A percentile compares a stretch with the other conserved stretches of the same genome.
Conservation (phyloP, 92 coral and sea anemone species). For the Bergia puertoricense region DNA sequence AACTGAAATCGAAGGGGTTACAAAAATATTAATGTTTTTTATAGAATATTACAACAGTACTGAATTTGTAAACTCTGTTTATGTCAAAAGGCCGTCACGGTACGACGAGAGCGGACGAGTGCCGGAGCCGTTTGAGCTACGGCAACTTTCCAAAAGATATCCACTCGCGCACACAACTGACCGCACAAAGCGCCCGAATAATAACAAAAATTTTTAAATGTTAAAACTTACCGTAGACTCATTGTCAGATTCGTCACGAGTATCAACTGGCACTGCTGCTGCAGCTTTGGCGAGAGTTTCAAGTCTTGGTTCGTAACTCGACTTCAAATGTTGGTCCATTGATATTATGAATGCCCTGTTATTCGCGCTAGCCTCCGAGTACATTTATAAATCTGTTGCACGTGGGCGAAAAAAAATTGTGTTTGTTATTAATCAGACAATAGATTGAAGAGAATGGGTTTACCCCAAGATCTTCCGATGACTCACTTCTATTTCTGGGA, state of each 20-base stretch:
- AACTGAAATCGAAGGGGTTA: not conserved
- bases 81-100: conserved; percentile 17
- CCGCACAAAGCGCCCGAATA: conserved; percentile 1
- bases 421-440: conserved; percentile 18
- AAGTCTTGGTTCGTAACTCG: conserved; percentile 14
- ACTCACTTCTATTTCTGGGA: conserved; percentile 43
- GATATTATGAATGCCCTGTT: conserved; percentile 30
- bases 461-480: not conserved
- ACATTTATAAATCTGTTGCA: conserved; percentile 42
- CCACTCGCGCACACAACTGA: not conserved
- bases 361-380: conserved; percentile 25
- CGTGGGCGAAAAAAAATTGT: conserved; percentile 8
- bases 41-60: not conserved
- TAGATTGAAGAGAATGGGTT: not conserved
- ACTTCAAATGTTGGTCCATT: conserved; percentile 29
- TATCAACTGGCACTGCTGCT: conserved; percentile 80
- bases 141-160: conserved; percentile 11
- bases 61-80: not conserved
- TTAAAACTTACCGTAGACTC: conserved; percentile 79
- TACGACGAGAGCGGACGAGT: not conserved
- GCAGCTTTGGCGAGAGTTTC: conserved; percentile 42
- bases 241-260: conserved; percentile 77
- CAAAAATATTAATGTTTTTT: not conserved
- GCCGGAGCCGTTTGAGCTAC: not conserved
- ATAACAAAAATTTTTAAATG: not conserved